Evolutionary conservation across 2,888 invertebrate genomes (phyloP).

Genomic region (Tupiocoris notatus): DNA sequence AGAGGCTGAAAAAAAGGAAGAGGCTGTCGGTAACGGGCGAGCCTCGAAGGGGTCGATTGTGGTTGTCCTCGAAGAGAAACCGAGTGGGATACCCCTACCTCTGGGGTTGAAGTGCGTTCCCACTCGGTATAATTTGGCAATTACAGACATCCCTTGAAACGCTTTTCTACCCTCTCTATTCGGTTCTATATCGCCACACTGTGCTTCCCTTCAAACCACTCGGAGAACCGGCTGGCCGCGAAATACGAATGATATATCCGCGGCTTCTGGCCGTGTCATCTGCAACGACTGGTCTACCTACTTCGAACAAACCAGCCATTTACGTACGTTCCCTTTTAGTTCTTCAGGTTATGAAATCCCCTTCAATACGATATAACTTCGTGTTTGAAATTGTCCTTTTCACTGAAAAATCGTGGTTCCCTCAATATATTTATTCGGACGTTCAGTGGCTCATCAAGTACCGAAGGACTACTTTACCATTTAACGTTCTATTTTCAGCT

Average conservation of each 20-base stretch:
- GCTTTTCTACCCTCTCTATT: neutral
- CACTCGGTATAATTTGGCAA: conserved; percentile 28
- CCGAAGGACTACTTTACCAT: no score
- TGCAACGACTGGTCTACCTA: neutral
- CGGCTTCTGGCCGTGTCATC: neutral
- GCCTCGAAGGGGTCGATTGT: neutral
- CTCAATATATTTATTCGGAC: no score
- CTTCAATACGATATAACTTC: no score
- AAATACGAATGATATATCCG: neutral
- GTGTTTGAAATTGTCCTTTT: no score
- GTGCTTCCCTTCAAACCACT: neutral
- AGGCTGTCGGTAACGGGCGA: neutral
- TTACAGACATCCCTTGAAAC: conserved; percentile 8
- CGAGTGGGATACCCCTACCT: neutral
- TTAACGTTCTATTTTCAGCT: no score
- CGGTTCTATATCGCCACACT: neutral
- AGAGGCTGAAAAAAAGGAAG: neutral
- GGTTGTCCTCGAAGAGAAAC: neutral
- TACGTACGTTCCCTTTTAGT: no score
- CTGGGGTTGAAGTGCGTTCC: neutral
- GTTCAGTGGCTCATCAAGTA: no score
- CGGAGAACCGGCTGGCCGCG: no score
- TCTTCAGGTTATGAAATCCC: no score
- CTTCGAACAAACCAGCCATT: no score
- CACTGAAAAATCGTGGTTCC: no score